Evolutionary conservation across 2,113 vertebrate species (phyloP).

Genomic region (Corydoras maculifer): DNA sequence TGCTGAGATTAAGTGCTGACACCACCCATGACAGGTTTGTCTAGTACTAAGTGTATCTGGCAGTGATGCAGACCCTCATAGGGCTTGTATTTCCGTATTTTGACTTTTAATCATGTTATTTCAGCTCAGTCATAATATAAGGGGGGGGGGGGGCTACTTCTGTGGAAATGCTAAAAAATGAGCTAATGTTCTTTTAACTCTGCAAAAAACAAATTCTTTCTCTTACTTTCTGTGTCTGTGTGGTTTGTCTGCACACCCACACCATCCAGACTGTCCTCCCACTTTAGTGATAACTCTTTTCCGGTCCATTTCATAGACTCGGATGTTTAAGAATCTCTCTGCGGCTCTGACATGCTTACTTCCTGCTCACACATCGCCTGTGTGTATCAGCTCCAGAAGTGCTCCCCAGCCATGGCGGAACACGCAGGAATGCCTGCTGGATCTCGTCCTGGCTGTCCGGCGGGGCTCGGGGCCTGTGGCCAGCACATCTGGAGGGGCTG

Average conservation of each 20-base stretch:
- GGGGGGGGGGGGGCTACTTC: too few species aligned
- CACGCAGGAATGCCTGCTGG: conserved; percentile 40
- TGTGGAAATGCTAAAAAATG: too few species aligned
- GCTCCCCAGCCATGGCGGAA: conserved; percentile 33
- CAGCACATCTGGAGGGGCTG: conserved; percentile 49
- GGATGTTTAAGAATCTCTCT: conserved; percentile 42
- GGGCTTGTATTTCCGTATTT: too few species aligned
- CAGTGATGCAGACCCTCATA: too few species aligned
- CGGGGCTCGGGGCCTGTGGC: conserved; percentile 23
- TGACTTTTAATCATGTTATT: too few species aligned
- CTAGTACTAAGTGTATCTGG: too few species aligned
- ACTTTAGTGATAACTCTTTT: conserved; percentile 40
- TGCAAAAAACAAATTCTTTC: too few species aligned
- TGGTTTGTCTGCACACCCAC: not conserved
- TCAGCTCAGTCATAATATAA: too few species aligned
- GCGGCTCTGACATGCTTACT: conserved; percentile 39
- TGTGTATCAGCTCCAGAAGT: conserved; percentile 38
- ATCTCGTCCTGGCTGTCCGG: conserved; percentile 33
- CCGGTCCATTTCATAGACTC: conserved; percentile 28
- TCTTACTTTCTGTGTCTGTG: not conserved
- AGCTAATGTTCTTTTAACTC: too few species aligned
- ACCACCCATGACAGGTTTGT: too few species aligned
- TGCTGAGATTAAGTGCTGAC: too few species aligned
- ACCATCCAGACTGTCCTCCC: conserved; percentile 31
- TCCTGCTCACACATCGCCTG: conserved; percentile 44